Evolutionary conservation across 2,888 invertebrate species (phyloP).

Genomic region (Mantis religiosa): DNA sequence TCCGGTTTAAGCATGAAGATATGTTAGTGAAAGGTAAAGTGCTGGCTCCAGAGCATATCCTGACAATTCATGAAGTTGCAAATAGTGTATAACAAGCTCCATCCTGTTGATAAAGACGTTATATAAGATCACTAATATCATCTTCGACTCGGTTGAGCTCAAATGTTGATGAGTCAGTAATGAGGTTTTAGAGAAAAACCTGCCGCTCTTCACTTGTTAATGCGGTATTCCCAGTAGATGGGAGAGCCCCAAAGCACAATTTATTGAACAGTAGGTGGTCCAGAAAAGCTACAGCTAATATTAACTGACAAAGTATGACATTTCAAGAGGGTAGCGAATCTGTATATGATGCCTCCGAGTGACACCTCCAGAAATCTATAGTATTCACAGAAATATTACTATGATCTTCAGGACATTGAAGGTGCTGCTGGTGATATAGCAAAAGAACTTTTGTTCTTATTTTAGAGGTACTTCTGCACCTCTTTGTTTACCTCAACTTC

Average conservation of each 20-base stretch:
- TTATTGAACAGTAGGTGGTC: not conserved
- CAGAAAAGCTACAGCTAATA: not conserved
- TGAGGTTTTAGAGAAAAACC: not conserved
- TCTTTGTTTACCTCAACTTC: too few species aligned
- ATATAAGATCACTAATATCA: not conserved
- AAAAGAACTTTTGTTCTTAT: too few species aligned
- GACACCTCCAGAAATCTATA: too few species aligned
- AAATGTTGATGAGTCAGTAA: not conserved
- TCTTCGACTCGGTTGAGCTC: not conserved
- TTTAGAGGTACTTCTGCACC: too few species aligned
- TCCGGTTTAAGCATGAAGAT: too few species aligned
- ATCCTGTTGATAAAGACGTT: not conserved
- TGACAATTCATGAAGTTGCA: not conserved
- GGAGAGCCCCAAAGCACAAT: not conserved
- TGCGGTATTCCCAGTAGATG: not conserved
- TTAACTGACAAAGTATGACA: not conserved
- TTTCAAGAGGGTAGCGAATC: not conserved
- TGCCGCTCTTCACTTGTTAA: not conserved
- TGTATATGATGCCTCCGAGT: too few species aligned
- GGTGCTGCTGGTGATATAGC: too few species aligned
- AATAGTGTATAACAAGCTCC: not conserved
- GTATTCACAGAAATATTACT: too few species aligned
- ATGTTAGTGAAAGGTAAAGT: too few species aligned
- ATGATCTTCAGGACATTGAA: too few species aligned
- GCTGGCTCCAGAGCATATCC: not conserved